These are phyloP conservation scores for Neotoma lepida DNA, from an alignment of 2,113 vertebrate species.

Conservation along the genomic window DNA sequence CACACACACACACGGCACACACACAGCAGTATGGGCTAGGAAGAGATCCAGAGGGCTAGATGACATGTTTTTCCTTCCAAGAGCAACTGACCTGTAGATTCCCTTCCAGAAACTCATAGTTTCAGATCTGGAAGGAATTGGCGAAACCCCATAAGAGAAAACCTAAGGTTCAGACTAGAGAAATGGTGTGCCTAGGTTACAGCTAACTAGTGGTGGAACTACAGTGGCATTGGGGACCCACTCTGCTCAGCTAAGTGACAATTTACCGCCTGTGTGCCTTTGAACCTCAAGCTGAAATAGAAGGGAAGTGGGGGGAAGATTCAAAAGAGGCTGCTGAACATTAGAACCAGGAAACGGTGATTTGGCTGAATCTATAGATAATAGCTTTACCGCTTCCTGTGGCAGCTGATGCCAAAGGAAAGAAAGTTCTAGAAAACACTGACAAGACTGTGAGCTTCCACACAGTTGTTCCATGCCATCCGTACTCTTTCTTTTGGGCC, in stretches of 20 bases:
- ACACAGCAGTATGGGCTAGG: neutral
- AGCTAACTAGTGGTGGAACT: neutral
- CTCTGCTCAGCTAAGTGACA: neutral
- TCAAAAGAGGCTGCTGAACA: conserved; percentile 54
- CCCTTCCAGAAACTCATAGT: conserved; percentile 31
- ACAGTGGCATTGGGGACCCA: neutral
- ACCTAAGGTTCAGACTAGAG: neutral
- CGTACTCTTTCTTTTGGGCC: neutral
- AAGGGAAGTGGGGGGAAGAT: conserved; percentile 40
- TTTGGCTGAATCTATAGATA: conserved; percentile 66
- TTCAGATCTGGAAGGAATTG: conserved; percentile 25
- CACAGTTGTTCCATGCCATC: neutral
- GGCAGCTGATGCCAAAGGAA: conserved; percentile 34
- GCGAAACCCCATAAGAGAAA: neutral
- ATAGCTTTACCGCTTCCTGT: conserved; percentile 69
- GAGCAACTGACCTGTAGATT: neutral
- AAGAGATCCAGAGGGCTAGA: neutral
- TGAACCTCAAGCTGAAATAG: conserved; percentile 65
- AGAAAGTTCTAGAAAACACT: conserved; percentile 35
- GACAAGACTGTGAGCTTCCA: neutral
- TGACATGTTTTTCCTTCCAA: conserved; percentile 29
- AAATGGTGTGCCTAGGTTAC: neutral
- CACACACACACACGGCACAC: neutral
- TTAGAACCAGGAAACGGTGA: conserved; percentile 69
- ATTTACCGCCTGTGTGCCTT: conserved; percentile 24